Base-by-base conservation (phyloP, 2,888 invertebrate genomes). In the Bombylius discolor region DNA sequence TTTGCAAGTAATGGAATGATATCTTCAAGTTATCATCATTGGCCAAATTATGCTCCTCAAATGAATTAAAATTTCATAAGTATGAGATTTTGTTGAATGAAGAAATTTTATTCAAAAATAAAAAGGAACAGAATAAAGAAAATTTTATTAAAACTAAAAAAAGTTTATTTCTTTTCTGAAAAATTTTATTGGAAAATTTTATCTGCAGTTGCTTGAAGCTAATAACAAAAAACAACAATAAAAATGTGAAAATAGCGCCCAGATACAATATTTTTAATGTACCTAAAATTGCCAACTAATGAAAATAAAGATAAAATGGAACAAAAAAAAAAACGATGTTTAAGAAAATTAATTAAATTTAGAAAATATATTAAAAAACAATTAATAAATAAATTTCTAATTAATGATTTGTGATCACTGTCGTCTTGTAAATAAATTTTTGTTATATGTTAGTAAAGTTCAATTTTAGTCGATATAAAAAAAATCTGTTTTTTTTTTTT, bases 1-100 rank as follows among this genome's bases (percentile, higher is more conserved):
- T 58, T 62, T 13, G 57, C 56, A 12, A 59, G 58, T 23, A 61
- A 60, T 31, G 53, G 58, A 31, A 60, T 60, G 51, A 58, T 60
- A 50, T 42, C 57, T 12, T 50, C 57, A 31, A 46, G 58, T 31
- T 34, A 47, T 45, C 50, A 51, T 56, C 60, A 45, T 47, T 61
- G 33, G 39, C 56, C 36, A 5, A 54, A 51, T 51, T 54, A 53
- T 31, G 51, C 53, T 32, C 56, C 31, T n/a, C 59, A 45, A 59
- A 59, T 52, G 23, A 23, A 23, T 23, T 23, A 23, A 23, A 2
- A 23, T 23, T n/a, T 23, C 23, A 23, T 23, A 23, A 23, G 3
- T 23, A 23, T 23, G 23, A 23, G 36, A 6, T 36, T 36, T 36
- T 36, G 1, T 36, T 36, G 1, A 8, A 36, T 36, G 36, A 1